A percentile compares a stretch with the other conserved stretches of the same genome.
Conservation (phyloP, 1,140 invertebrate genomes). For the Asobara japonica region DNA sequence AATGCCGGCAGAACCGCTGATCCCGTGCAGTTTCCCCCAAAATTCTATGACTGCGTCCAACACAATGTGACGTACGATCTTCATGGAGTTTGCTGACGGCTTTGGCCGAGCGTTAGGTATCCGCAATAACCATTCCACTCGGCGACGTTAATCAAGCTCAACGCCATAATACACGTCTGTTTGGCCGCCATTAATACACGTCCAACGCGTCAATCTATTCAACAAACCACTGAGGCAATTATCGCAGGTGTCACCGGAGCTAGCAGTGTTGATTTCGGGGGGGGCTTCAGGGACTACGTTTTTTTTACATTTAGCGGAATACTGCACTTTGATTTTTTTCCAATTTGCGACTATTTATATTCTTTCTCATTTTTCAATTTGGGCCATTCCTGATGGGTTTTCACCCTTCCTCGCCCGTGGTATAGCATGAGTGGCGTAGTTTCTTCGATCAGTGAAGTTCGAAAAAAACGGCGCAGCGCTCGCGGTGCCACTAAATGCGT, state of each 20-base stretch:
- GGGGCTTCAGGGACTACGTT: no score
- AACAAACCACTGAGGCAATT: constrained; percentile 49
- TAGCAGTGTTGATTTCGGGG: not conserved
- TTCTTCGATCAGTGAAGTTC: no score
- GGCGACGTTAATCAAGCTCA: constrained; percentile 59
- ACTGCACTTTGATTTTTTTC: no score
- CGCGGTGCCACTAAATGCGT: no score
- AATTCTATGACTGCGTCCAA: not conserved
- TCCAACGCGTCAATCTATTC: constrained; percentile 47
- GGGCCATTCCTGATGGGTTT: no score
- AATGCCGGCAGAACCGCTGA: not conserved
- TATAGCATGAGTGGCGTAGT: no score
- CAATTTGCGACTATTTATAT: no score
- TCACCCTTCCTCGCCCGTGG: no score
- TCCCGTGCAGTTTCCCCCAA: not conserved
- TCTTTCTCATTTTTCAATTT: no score
- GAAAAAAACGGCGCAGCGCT: no score
- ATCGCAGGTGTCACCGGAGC: constrained; percentile 45
- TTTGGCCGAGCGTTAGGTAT: constrained; percentile 27
- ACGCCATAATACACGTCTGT: constrained; percentile 51
- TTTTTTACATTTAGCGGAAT: no score
- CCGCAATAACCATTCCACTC: constrained; percentile 51
- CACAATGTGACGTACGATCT: not conserved
- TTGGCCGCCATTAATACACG: constrained; percentile 28
- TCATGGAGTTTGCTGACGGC: not conserved